Evolutionary conservation across 2,113 vertebrate genomes (phyloP).

Genomic region (Hydrochoerus hydrochaeris): DNA sequence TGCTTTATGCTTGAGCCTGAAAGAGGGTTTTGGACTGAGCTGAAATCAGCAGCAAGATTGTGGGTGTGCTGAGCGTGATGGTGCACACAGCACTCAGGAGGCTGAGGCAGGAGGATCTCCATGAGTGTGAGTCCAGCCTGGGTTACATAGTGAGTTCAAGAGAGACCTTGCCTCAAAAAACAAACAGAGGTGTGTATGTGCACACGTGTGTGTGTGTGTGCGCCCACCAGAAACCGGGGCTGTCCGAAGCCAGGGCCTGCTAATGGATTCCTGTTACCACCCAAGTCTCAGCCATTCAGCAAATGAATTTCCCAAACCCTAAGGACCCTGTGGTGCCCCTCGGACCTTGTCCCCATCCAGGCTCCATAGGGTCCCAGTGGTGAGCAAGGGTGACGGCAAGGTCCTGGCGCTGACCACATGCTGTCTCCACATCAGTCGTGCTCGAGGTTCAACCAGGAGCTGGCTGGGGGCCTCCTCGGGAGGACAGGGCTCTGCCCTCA

Average conservation of each 20-base stretch:
- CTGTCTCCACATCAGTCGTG: not conserved
- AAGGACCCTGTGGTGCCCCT: not conserved
- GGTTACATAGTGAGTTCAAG: not conserved
- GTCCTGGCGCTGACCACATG: not conserved
- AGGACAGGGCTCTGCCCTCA: not conserved
- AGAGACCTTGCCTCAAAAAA: not conserved
- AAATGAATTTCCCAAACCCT: slow-evolving; percentile 5
- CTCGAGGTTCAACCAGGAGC: not conserved
- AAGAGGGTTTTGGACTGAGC: slow-evolving; percentile 17
- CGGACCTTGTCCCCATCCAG: not conserved
- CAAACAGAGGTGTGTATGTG: not conserved
- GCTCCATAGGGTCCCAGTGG: not conserved
- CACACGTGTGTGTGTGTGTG: not conserved
- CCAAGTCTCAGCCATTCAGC: slow-evolving; percentile 9
- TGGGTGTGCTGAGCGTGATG: not conserved
- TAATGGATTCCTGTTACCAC: not conserved
- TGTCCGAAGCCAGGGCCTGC: not conserved
- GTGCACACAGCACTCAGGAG: not conserved
- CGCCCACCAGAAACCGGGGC: not conserved
- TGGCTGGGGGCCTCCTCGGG: not conserved
- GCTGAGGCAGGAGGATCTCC: not conserved
- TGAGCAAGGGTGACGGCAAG: not conserved
- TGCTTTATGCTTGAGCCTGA: not conserved
- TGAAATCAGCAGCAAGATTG: not conserved
- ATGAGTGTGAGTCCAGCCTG: not conserved